Evolutionary conservation across 2,888 invertebrate species (phyloP).

Genomic region (Tenthredo notha): DNA sequence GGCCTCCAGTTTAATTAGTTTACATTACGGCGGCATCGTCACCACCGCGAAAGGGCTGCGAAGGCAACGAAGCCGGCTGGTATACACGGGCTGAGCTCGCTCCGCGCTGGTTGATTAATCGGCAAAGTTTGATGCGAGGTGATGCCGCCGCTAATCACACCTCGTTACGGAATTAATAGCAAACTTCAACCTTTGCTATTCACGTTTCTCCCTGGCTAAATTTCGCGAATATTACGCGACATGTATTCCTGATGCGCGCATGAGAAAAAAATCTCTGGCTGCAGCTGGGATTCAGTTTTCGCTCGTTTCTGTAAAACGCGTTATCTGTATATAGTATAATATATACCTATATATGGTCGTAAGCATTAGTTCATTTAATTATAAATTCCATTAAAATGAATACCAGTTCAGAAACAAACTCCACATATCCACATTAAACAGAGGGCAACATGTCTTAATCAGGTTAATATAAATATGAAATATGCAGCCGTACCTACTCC

Average conservation of each 20-base stretch:
- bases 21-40: slow-evolving; percentile 76
- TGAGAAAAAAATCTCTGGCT: no score
- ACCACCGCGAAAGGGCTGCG: slow-evolving; percentile 67
- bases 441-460: slow-evolving; percentile 77
- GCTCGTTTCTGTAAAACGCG: not conserved
- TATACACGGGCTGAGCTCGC: slow-evolving; percentile 40
- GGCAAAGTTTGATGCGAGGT: slow-evolving; percentile 76
- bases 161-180: slow-evolving; percentile 70
- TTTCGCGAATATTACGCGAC: not conserved
- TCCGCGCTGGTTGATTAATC: slow-evolving; percentile 73
- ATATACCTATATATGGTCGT: not conserved
- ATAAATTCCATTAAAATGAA: slow-evolving; percentile 78
- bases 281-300: not conserved
- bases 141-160: slow-evolving; percentile 76
- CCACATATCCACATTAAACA: slow-evolving; percentile 78
- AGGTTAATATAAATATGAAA: slow-evolving; percentile 79
- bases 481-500: slow-evolving; percentile 71
- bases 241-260: no score
- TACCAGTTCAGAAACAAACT: slow-evolving; percentile 78
- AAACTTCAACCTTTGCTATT: slow-evolving; percentile 40
- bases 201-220: not conserved
- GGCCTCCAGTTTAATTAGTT: slow-evolving; percentile 77
- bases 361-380: slow-evolving; percentile 75
- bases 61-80: slow-evolving; percentile 51
- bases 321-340: not conserved